Conservation (phyloP, 53 echinoderm and acorn worm genomes). For the Stichopus horrens region DNA sequence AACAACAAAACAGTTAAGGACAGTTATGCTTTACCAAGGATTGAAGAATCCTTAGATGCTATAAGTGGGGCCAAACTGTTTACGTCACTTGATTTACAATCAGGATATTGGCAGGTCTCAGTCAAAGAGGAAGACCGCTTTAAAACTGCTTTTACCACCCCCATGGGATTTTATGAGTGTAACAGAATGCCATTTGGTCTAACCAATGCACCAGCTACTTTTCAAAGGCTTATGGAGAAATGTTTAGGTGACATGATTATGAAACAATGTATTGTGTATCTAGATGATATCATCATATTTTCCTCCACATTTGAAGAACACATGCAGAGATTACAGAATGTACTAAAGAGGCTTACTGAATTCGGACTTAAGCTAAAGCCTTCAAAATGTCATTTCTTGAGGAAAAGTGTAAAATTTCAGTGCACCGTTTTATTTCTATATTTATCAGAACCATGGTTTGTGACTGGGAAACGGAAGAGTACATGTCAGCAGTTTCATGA, state of each 20-base stretch:
- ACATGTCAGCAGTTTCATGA: too few species aligned
- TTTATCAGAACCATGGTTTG: too few species aligned
- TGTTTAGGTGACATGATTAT: slow-evolving; percentile 43
- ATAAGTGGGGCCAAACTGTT: slow-evolving; percentile 44
- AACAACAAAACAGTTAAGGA: slow-evolving; percentile 45
- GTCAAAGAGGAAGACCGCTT: not conserved
- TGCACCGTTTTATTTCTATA: too few species aligned
- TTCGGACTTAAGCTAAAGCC: slow-evolving; percentile 45
- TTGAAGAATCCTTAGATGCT: slow-evolving; percentile 33
- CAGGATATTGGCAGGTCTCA: slow-evolving; percentile 30
- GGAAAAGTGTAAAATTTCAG: not conserved
- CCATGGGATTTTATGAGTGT: slow-evolving; percentile 43
- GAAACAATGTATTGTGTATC: slow-evolving; percentile 45
- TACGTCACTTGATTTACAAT: slow-evolving; percentile 39
- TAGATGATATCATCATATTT: slow-evolving; percentile 51
- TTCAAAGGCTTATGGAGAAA: slow-evolving; percentile 46
- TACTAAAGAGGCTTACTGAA: slow-evolving; percentile 1
- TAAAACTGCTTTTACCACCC: slow-evolving; percentile 31
- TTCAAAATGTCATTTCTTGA: slow-evolving; percentile 4
- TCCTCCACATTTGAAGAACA: slow-evolving; percentile 47
- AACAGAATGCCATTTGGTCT: slow-evolving; percentile 37
- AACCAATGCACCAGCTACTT: slow-evolving; percentile 14
- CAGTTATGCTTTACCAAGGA: slow-evolving; percentile 54
- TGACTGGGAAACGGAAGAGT: too few species aligned
- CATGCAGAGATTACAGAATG: slow-evolving; percentile 3